These are phyloP conservation scores for Drosophila orosa DNA, from an alignment of 1,140 invertebrate species.

Conservation along the genomic window DNA sequence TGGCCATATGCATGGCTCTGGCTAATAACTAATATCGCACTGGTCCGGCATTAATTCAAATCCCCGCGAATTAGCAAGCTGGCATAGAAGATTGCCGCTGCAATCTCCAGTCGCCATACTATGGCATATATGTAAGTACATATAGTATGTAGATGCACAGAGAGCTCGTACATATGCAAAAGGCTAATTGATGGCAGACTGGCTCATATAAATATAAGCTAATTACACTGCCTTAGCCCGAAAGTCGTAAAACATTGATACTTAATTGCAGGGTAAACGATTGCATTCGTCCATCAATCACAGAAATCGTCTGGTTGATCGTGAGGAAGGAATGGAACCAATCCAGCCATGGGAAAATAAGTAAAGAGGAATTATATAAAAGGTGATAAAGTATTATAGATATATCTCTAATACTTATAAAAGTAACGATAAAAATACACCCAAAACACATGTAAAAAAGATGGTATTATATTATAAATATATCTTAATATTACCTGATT, in stretches of 20 bases:
- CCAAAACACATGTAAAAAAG: no score
- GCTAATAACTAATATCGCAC: conserved; percentile 51
- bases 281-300: conserved; percentile 33
- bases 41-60: conserved; percentile 37
- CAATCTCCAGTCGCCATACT: conserved; percentile 1
- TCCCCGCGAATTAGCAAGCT: conserved; percentile 28
- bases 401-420: no score
- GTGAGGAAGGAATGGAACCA: background rate
- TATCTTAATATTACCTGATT: no score
- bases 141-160: conserved; percentile 8
- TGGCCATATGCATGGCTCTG: conserved; percentile 18
- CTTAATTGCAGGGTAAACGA: conserved; percentile 32
- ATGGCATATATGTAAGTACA: background rate
- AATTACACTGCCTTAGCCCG: conserved; percentile 21
- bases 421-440: no score
- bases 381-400: background rate
- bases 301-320: background rate
- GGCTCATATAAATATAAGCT: conserved; percentile 42
- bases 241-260: conserved; percentile 43
- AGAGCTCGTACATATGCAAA: conserved; percentile 25
- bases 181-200: conserved; percentile 43
- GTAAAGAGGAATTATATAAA: background rate
- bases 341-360: background rate
- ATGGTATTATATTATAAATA: no score
- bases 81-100: conserved; percentile 34